phyloP scores from a whole-genome alignment of 2,113 vertebrate species.

The Raja brachyura region DNA sequence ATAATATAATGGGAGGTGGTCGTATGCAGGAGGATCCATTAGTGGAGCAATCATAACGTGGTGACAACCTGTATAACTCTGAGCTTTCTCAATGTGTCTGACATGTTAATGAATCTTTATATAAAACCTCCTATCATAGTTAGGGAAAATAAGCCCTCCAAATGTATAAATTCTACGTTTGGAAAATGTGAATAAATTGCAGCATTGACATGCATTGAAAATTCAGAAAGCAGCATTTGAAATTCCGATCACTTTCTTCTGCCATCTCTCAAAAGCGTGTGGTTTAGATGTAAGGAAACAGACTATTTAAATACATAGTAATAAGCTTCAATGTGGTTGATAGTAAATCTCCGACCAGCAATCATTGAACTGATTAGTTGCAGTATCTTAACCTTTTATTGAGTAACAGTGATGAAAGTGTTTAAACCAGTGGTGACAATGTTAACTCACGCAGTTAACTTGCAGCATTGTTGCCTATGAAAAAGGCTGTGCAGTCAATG shows the following conservation, averaged over 20 bases:
- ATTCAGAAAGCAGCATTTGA: background rate
- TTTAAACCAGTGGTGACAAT: background rate
- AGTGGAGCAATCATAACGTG: no score
- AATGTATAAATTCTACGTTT: background rate
- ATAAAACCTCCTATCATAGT: background rate
- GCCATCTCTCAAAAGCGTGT: background rate
- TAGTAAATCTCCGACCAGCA: background rate
- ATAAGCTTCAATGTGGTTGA: background rate
- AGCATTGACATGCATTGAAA: background rate
- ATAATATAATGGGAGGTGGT: no score
- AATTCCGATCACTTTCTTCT: background rate
- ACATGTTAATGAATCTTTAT: background rate
- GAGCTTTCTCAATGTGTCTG: background rate
- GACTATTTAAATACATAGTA: background rate
- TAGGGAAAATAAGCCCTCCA: background rate
- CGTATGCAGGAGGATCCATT: no score
- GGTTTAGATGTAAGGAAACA: background rate
- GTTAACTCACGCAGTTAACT: background rate
- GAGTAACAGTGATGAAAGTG: conserved; percentile 12
- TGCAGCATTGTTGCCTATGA: background rate
- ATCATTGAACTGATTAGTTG: background rate
- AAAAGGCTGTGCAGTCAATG: background rate
- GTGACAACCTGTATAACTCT: background rate
- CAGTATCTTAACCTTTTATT: background rate
- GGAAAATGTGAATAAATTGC: background rate